Conservation (phyloP, 2,113 vertebrate genomes). For the Vireo altiloquus region DNA sequence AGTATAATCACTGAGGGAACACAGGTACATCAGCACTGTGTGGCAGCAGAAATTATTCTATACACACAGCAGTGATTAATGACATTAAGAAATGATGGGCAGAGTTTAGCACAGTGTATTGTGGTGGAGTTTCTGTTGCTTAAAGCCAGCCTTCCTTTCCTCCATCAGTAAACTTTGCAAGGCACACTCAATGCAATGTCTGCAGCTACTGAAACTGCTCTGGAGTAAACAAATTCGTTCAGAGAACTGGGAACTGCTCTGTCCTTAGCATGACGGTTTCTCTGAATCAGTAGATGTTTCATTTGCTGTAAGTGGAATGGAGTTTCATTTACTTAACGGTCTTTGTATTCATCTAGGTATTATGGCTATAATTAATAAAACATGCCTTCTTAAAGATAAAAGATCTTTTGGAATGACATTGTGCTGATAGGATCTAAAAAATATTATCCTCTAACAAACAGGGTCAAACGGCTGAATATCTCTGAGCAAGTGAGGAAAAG, state of each 20-base stretch:
- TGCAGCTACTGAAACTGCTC: background rate
- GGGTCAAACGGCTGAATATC: background rate
- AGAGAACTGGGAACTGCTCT: background rate
- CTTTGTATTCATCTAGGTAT: background rate
- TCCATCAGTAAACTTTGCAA: conserved; percentile 1
- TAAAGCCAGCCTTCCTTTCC: background rate
- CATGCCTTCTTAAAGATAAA: background rate
- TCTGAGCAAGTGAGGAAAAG: background rate
- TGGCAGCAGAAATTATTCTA: background rate
- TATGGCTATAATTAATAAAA: conserved; percentile 2
- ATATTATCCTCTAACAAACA: background rate
- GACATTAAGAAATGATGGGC: background rate
- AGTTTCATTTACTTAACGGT: background rate
- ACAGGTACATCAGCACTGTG: background rate
- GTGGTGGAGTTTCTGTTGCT: background rate
- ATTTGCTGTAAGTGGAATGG: background rate
- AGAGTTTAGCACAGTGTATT: background rate
- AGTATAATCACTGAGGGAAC: background rate
- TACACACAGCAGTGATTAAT: background rate
- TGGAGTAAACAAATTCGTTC: background rate
- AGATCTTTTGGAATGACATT: background rate
- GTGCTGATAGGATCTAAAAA: background rate
- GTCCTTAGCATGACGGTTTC: background rate
- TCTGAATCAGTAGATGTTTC: background rate
- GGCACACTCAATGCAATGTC: background rate